These are phyloP conservation scores for Brachypalpus laphriformis DNA, from an alignment of 2,888 invertebrate genomes.

Conservation along the genomic window DNA sequence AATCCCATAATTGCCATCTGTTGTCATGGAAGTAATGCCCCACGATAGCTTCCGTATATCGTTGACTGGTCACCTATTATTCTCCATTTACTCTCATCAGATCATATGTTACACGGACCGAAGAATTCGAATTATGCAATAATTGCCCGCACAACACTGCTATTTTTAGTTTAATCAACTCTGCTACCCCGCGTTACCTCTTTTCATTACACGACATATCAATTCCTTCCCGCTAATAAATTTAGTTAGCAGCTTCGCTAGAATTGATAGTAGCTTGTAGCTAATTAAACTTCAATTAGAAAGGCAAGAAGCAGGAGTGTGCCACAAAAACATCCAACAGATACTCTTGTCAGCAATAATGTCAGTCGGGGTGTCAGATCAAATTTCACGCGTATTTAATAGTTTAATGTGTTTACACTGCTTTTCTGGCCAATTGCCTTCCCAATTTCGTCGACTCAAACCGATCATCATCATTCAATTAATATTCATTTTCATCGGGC, in stretches of 20 bases:
- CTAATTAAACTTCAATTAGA: slow-evolving; percentile 6
- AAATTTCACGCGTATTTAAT: slow-evolving; percentile 21
- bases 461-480: slow-evolving; percentile 29
- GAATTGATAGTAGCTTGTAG: background rate
- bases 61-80: background rate
- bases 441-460: background rate
- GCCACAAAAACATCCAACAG: background rate
- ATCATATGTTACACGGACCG: background rate
- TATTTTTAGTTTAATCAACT: background rate
- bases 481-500: slow-evolving; percentile 22
- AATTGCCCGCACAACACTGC: background rate
- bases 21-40: background rate
- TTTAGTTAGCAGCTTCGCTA: slow-evolving; percentile 14
- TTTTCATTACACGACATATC: background rate
- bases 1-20: slow-evolving; percentile 16
- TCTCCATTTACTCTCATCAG: background rate
- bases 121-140: slow-evolving; percentile 7
- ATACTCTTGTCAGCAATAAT: background rate
- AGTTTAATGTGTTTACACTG: slow-evolving; percentile 6
- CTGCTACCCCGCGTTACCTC: background rate
- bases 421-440: slow-evolving; percentile 21
- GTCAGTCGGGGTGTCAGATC: slow-evolving; percentile 8
- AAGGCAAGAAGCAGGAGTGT: background rate
- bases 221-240: slow-evolving; percentile 18
- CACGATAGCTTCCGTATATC: background rate